These are phyloP conservation scores for Unio pictorum DNA, from an alignment of 2,888 invertebrate genomes.

Conservation along the genomic window DNA sequence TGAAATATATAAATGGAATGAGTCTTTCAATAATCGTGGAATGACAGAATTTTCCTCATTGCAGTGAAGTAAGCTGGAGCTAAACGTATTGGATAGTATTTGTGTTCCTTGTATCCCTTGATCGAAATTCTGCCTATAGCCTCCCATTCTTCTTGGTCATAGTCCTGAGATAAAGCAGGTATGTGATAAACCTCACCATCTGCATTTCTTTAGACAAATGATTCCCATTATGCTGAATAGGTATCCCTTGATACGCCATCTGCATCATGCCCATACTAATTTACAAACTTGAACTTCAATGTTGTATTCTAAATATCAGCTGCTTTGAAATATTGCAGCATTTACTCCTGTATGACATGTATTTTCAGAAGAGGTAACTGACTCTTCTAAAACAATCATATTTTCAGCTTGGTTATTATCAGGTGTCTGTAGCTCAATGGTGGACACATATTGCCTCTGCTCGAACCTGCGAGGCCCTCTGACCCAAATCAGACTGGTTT, in stretches of 20 bases:
- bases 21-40: conserved; percentile 8
- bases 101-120: conserved; percentile 17
- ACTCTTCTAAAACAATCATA: too few species aligned
- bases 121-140: conserved; percentile 17
- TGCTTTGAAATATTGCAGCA: conserved; percentile 1
- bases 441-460: too few species aligned
- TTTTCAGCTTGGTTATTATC: too few species aligned
- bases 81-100: background rate
- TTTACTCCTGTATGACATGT: too few species aligned
- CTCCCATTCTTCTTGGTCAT: conserved; percentile 17
- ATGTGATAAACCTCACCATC: conserved; percentile 17
- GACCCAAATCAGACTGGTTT: too few species aligned
- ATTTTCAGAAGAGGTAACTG: too few species aligned
- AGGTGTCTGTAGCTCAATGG: too few species aligned
- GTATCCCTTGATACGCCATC: conserved; percentile 14
- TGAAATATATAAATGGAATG: conserved; percentile 12
- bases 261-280: conserved; percentile 15
- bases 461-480: too few species aligned
- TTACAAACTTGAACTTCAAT: conserved; percentile 10
- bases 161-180: conserved; percentile 7
- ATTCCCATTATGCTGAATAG: conserved; percentile 16
- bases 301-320: conserved; percentile 1
- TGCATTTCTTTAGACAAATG: conserved; percentile 8
- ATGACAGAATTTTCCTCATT: conserved; percentile 16
- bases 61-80: conserved; percentile 13